phyloP scores from a whole-genome alignment of 2,888 invertebrate species.

The Cryptus viduatorius region DNA sequence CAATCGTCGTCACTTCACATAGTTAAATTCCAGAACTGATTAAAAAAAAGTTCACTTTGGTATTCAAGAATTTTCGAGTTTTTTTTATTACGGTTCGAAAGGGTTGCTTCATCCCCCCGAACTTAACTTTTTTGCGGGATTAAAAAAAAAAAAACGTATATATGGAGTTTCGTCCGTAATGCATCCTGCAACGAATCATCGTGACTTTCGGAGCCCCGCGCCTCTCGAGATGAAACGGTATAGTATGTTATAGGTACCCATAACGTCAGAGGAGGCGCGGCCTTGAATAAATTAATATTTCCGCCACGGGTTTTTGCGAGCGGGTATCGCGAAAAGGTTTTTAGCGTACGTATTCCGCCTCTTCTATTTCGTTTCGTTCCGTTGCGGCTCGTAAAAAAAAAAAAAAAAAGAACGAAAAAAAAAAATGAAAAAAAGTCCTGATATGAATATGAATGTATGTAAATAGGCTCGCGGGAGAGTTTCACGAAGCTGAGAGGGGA shows the following conservation, averaged over 20 bases:
- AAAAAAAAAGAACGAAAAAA: conserved; percentile 40
- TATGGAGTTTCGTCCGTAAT: background rate
- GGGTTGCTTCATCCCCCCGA: background rate
- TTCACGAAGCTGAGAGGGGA: conserved; percentile 38
- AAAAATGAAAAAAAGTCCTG: conserved; percentile 36
- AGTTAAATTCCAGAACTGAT: conserved; percentile 36
- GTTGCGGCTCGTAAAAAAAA: conserved; percentile 61
- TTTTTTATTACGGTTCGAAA: background rate
- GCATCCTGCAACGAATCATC: conserved; percentile 45
- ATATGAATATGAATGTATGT: conserved; percentile 70
- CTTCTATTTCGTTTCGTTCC: conserved; percentile 65
- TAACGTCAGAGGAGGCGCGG: conserved; percentile 62
- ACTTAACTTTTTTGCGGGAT: background rate
- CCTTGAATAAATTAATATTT: conserved; percentile 70
- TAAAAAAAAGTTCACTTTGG: background rate
- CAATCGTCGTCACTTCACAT: conserved; percentile 7
- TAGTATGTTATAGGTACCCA: conserved; percentile 45
- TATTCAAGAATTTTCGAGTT: background rate
- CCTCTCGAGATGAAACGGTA: conserved; percentile 42
- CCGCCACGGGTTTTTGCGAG: conserved; percentile 58
- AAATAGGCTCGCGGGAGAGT: conserved; percentile 63
- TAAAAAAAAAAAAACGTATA: background rate
- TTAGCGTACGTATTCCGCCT: conserved; percentile 62
- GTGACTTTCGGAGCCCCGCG: conserved; percentile 34
- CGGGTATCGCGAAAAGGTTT: conserved; percentile 48